Base-by-base conservation (phyloP, 2,888 invertebrate species). In the Laothoe populi region DNA sequence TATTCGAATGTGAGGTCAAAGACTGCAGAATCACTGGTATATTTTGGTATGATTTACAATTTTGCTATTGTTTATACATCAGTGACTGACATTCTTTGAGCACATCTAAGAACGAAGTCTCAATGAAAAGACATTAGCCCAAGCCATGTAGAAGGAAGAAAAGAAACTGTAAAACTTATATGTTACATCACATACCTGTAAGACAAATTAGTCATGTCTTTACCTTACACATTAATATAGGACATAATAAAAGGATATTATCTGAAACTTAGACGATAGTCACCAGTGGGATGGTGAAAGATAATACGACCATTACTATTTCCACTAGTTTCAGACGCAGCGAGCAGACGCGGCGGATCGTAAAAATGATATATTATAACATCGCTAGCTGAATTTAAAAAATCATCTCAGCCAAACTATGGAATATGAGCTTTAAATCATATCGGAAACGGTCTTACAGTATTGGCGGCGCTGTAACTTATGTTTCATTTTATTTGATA, bases 281-380 rank as follows among this genome's bases (percentile, higher is more conserved):
- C 16, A 49, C 16, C 26, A 49, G 3, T 21, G 19, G 38, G 44
- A 84, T 83, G 79, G 78, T 74, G 66, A 73, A 74, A 81, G 84
- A 88, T 89, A 91, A 89, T 86, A 77, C 69, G 76, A 70, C 83
- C 81, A 89, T 91, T 91, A 88, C 82, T 77, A 86, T 87, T 84
- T 86, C 77, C 77, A 78, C 82, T 81, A 83, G 83, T 80, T 84
- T 80, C 83, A 86, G 85, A 88, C 87, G 88, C 90, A 88, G 75
- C 77, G 70, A 75, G 77, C 82, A 86, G 88, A 85, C 90, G 81
- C 78, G 78, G 66, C 72, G 75, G 86, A 82, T 90, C 92, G 87
- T 92, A 90, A 92, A 92, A 88, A 79, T 91, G 91, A 92, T 83
- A 86, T 90, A 92, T 90, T 84, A 85, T 86, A 75, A 84, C 83